Conservation (phyloP, 1,140 invertebrate genomes). For the Batillaria attramentaria region DNA sequence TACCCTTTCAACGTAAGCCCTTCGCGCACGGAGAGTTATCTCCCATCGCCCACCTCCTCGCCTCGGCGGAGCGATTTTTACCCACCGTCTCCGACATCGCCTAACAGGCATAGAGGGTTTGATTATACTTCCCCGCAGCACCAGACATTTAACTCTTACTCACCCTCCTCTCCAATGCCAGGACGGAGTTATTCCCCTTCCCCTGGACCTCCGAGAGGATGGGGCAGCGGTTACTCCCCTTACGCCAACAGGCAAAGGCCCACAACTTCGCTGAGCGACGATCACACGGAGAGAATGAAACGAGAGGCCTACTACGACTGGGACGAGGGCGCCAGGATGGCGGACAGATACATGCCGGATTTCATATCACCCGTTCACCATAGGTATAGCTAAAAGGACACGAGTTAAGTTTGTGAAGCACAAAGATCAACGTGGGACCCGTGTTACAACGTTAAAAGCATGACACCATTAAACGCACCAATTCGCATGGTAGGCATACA, state of each 20-base stretch:
- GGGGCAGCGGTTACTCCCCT: conserved; percentile 12
- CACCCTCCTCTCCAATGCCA: not conserved
- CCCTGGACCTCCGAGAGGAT: not conserved
- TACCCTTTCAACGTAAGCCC: conserved; percentile 4
- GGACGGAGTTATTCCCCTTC: conserved; percentile 8
- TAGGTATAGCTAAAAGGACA: conserved; percentile 7
- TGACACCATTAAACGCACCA: too few relatives aligned
- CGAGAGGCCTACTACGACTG: conserved; percentile 22
- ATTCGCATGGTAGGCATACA: too few relatives aligned
- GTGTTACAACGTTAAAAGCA: too few relatives aligned
- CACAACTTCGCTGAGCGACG: not conserved
- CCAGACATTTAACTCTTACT: too few relatives aligned
- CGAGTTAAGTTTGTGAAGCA: too few relatives aligned
- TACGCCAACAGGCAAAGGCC: not conserved
- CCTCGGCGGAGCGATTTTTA: conserved; percentile 9
- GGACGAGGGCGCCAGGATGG: not conserved
- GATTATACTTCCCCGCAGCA: too few relatives aligned
- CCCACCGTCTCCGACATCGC: too few relatives aligned
- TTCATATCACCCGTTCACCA: not conserved
- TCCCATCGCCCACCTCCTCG: not conserved
- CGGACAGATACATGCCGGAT: conserved; percentile 1
- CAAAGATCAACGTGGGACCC: too few relatives aligned
- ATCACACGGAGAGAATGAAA: not conserved
- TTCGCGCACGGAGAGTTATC: not conserved
- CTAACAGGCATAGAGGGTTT: too few relatives aligned